Evolutionary conservation across 2,888 invertebrate species (phyloP).

Genomic region (Cloeon dipterum): DNA sequence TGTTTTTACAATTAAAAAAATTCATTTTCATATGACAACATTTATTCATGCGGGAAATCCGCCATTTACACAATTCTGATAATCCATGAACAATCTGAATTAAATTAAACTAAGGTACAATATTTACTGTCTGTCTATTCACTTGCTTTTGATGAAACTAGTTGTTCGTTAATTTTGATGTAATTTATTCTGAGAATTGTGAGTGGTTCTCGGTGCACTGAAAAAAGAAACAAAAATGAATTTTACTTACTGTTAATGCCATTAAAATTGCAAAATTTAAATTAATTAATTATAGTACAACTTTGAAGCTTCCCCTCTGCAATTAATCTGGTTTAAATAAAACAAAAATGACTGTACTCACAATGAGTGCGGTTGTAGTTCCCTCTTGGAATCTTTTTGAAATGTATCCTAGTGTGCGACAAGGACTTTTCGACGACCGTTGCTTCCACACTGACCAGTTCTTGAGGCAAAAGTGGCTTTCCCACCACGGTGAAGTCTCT

Average conservation of each 20-base stretch:
- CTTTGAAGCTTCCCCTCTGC: too few relatives aligned
- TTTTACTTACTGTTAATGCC: not conserved
- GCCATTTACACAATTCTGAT: too few relatives aligned
- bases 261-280: too few relatives aligned
- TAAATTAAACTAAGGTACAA: too few relatives aligned
- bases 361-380: conserved; percentile 54
- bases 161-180: conserved; percentile 31
- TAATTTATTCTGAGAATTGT: conserved; percentile 57
- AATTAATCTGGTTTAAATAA: too few relatives aligned
- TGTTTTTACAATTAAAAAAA: too few relatives aligned
- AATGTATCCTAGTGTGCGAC: conserved; percentile 54
- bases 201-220: conserved; percentile 36
- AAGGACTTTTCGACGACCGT: conserved; percentile 66
- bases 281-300: too few relatives aligned
- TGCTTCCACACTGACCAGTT: conserved; percentile 49
- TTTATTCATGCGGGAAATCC: too few relatives aligned
- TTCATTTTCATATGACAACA: too few relatives aligned
- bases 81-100: too few relatives aligned
- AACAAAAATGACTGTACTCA: conserved; percentile 19
- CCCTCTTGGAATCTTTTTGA: conserved; percentile 52
- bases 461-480: conserved; percentile 48
- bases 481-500: conserved; percentile 65
- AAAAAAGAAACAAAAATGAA: conserved; percentile 12
- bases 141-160: conserved; percentile 26
- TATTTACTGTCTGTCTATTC: too few relatives aligned